Conservation (phyloP, 1,140 invertebrate species). For the Cataglyphis hispanica region DNA sequence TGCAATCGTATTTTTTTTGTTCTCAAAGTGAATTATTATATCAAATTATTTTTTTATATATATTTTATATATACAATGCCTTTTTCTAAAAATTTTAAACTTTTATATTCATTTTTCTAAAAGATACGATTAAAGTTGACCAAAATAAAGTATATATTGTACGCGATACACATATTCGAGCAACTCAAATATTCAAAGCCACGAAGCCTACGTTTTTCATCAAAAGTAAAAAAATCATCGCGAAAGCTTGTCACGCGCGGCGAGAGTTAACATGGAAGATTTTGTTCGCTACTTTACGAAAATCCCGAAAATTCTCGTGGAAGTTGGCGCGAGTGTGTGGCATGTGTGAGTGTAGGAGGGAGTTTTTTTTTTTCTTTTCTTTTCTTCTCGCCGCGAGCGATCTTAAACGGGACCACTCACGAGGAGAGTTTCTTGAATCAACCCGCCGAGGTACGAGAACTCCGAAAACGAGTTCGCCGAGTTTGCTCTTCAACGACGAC, state of each 20-base stretch:
- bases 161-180: not conserved
- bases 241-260: constrained; percentile 8
- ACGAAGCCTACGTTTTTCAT: not conserved
- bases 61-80: not conserved
- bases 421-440: constrained; percentile 70
- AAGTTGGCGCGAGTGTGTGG: not conserved
- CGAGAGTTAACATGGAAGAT: constrained; percentile 4
- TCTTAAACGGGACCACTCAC: constrained; percentile 67
- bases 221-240: not conserved
- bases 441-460: constrained; percentile 57
- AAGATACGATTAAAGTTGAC: not conserved
- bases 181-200: constrained; percentile 1
- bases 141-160: not conserved
- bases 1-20: not conserved
- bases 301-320: constrained; percentile 36
- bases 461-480: constrained; percentile 62
- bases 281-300: constrained; percentile 48
- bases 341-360: not conserved
- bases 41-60: not conserved
- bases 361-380: constrained; percentile 36
- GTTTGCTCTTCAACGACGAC: constrained; percentile 64
- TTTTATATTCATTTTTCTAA: not conserved
- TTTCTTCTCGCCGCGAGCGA: constrained; percentile 44
- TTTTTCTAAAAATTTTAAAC: not conserved
- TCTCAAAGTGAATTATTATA: not conserved